Base-by-base conservation (phyloP, 2,888 invertebrate genomes). In the Asteroscopus sphinx region DNA sequence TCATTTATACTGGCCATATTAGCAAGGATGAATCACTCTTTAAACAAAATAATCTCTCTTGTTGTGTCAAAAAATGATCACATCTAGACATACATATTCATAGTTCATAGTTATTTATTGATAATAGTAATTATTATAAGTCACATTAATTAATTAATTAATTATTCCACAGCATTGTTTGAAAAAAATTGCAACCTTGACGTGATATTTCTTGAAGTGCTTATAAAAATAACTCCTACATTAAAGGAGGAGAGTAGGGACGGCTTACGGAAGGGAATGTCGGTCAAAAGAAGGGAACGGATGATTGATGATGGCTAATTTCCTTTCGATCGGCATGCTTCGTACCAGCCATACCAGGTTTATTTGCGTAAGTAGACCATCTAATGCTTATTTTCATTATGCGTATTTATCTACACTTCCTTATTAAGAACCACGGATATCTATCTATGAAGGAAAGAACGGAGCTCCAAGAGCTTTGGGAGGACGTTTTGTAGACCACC, bases 231-330 rank as follows among this genome's bases (percentile, higher is more conserved):
- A 49, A 41, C 47, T 45, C 25, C 35, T 35, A 26, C n/a, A 65
- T 44, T 45, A 42, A 48, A 48, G 48, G 46, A 56, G 41, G 68
- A 56, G 73, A 69, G 73, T 65, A 68, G 57, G 57, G 45, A 25
- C 64, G 42, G 48, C 68, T 61, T 46, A 65, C 64, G 70, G 59
- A 67, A 72, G 72, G 49, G 66, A 73, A 82, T 78, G 75, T 80
- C 81, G 85, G 85, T 82, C 86, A 82, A 73, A 78, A 82, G 82
- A 81, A 82, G 79, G 72, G 69, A 83, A 82, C 81, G 77, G 77
- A 83, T 86, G 89, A 90, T 89, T 87, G 85, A 89, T 89, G 87
- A 83, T 76, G 76, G 76, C 77, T 79, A 89, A 90, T 89, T 87
- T 89, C 89, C 88, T 86, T 85, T 84, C 84, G 85, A 83, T 79